Evolutionary conservation across 2,113 vertebrate genomes (phyloP).

Genomic region (Naja naja): DNA sequence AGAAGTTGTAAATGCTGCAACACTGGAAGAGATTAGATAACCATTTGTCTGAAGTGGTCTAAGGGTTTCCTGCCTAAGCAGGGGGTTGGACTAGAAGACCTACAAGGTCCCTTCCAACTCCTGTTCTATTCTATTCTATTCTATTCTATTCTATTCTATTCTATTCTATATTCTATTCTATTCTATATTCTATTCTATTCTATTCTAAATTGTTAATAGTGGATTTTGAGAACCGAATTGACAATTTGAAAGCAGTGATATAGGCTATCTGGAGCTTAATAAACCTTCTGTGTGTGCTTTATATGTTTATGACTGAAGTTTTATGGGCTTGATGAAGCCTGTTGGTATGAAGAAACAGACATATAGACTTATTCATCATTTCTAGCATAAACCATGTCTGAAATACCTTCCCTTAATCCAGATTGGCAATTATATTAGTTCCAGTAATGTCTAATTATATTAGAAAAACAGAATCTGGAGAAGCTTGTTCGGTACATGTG

Average conservation of each 20-base stretch:
- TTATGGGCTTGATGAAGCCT: not conserved
- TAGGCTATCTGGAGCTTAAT: not conserved
- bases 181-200: too few species aligned
- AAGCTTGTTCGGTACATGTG: accelerated
- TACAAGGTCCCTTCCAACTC: too few species aligned
- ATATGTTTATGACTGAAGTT: not conserved
- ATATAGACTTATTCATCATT: not conserved
- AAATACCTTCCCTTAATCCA: not conserved
- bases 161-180: too few species aligned
- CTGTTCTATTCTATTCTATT: too few species aligned
- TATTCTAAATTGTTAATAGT: not conserved
- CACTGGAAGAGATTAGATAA: too few species aligned
- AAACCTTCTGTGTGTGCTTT: not conserved
- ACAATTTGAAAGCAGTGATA: not conserved
- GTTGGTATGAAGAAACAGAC: not conserved
- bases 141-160: too few species aligned
- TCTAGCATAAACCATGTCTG: not conserved
- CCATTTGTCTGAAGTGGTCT: too few species aligned
- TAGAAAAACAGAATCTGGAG: accelerated
- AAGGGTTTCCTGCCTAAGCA: too few species aligned
- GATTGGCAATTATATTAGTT: not conserved
- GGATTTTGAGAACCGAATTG: not conserved
- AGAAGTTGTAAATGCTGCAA: too few species aligned
- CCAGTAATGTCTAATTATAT: not conserved
- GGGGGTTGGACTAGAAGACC: too few species aligned